Base-by-base conservation (phyloP, 2,888 invertebrate genomes). In the Polymixis lichenea region DNA sequence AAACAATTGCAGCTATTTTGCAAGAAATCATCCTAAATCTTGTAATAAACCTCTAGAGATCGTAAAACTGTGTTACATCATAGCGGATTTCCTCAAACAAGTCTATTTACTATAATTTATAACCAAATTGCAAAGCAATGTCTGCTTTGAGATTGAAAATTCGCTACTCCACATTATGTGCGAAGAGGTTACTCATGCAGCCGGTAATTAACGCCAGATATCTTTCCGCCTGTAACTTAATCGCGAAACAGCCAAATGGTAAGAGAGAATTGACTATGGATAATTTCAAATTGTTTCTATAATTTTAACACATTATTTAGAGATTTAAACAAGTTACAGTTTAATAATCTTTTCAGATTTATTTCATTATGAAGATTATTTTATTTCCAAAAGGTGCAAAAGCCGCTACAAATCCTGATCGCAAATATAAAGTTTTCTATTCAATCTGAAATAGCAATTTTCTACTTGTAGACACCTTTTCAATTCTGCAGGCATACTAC, bases 61-160 rank as follows among this genome's bases (percentile, higher is more conserved):
- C 53, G 19, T 61, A n/a, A 32, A 28, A 58, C 22, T 25, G 51
- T 68, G 49, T 28, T 56, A 15, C 6, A 46, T 38, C n/a, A 62
- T n/a, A 66, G 6, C 28, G 5, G 17, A 25, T 17, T 62, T 62
- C 46, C 11, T 19, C n/a, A 25, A 56, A 28, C 15, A 67, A 60
- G 5, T 28, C 17, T 19, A 17, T 61, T 17, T n/a, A 58, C 28
- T 46, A 51, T 56, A 22, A 0, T 32, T 68, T 53, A 53, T 62
- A 43, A 38, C 15, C 17, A 49, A 56, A 53, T 68, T 38, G 1
- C 7, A n/a, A 17, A 51, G 78, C 6, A 84, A 95, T 95, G 95
- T 94, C 93, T 72, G 93, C 95, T 72, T 86, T 95, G 79, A 91
- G 95, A 80, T 90, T 91, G 22, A 93, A 90, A 87, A 73, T 95